These are phyloP conservation scores for Furcula furcula DNA, from an alignment of 2,888 invertebrate species.

Conservation along the genomic window DNA sequence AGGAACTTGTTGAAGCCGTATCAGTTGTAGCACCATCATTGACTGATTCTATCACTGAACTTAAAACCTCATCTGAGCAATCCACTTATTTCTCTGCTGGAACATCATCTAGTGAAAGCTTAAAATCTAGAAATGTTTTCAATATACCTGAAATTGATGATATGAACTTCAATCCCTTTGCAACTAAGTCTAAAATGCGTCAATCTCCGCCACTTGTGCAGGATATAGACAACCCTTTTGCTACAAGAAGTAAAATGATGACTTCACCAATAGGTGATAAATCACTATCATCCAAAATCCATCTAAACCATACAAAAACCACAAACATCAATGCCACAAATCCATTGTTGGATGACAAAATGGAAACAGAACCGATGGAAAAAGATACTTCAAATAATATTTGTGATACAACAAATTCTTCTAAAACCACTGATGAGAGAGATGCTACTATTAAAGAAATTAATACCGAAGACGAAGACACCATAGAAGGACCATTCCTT, in stretches of 20 bases:
- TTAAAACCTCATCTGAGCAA: slow-evolving; percentile 44
- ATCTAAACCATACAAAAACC: slow-evolving; percentile 8
- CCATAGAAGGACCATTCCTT: slow-evolving; percentile 68
- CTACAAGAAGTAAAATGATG: slow-evolving; percentile 27
- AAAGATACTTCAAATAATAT: slow-evolving; percentile 37
- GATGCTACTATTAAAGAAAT: slow-evolving; percentile 53
- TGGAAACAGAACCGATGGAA: slow-evolving; percentile 34
- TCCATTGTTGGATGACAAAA: slow-evolving; percentile 23
- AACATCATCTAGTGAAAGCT: slow-evolving; percentile 42
- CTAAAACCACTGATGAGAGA: slow-evolving; percentile 46
- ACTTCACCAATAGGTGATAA: too few relatives aligned
- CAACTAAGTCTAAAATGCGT: slow-evolving; percentile 53
- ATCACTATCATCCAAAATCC: too few relatives aligned
- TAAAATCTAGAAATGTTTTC: slow-evolving; percentile 54
- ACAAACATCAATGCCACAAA: slow-evolving; percentile 8
- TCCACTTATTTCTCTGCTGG: slow-evolving; percentile 48
- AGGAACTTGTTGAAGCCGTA: slow-evolving; percentile 7
- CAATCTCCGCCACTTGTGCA: slow-evolving; percentile 37
- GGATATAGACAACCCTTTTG: slow-evolving; percentile 30
- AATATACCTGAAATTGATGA: slow-evolving; percentile 69
- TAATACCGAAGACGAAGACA: slow-evolving; percentile 72
- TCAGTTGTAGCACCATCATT: slow-evolving; percentile 2
- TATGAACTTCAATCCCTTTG: slow-evolving; percentile 59
- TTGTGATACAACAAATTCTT: slow-evolving; percentile 43
- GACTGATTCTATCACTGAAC: slow-evolving; percentile 14